Conservation (phyloP, 2,797 vertebrate genomes). For the Alosa sapidissima region DNA sequence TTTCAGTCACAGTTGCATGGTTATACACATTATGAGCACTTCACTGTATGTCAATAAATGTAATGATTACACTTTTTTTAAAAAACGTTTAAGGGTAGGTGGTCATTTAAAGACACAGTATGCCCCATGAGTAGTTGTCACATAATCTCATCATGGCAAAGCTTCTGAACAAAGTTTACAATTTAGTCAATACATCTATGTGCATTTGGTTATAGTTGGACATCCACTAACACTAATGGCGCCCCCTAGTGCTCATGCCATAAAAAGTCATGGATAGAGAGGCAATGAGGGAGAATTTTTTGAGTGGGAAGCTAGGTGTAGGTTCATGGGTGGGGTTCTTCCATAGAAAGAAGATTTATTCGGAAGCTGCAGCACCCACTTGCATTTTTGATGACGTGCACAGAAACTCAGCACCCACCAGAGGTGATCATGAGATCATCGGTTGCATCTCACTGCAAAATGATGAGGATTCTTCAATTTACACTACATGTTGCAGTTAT, state of each 20-base stretch:
- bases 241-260: not conserved
- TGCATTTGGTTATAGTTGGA: not conserved
- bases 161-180: not conserved
- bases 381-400: not conserved
- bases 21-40: too few relatives aligned
- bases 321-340: conserved; percentile 17
- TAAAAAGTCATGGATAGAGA: not conserved
- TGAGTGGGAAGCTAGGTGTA: not conserved
- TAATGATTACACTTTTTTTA: not conserved
- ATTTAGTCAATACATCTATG: not conserved
- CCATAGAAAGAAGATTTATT: not conserved
- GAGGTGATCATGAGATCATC: not conserved
- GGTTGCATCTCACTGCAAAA: not conserved
- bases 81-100: not conserved
- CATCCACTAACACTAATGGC: not conserved
- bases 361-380: conserved; percentile 14
- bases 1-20: not conserved
- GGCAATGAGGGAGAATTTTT: not conserved
- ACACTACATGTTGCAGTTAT: too few relatives aligned
- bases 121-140: not conserved
- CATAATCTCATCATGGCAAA: not conserved
- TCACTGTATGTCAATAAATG: not conserved
- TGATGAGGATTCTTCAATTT: not conserved
- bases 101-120: not conserved
- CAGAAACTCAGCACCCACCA: not conserved